Conservation (phyloP, 2,888 invertebrate species). For the Sisyra terminalis region DNA sequence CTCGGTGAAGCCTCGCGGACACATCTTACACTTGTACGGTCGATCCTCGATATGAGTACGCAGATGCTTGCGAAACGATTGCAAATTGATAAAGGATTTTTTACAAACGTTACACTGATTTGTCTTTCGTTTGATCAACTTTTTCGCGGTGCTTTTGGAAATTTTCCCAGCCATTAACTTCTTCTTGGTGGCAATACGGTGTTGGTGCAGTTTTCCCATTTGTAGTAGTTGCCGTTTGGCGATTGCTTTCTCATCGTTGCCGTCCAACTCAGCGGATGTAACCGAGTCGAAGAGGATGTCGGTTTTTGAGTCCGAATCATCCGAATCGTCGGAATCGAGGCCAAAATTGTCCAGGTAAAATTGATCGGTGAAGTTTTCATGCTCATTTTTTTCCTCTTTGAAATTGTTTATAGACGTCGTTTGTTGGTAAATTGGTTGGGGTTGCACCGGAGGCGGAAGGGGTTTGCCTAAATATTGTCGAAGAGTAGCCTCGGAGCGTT, state of each 20-base stretch:
- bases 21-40: conserved; percentile 26
- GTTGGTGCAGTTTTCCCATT: conserved; percentile 20
- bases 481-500: conserved; percentile 27
- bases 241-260: conserved; percentile 23
- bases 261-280: conserved; percentile 11
- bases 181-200: conserved; percentile 17
- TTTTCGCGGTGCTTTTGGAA: conserved; percentile 14
- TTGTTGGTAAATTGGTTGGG: background rate
- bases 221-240: conserved; percentile 27
- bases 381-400: conserved; percentile 13
- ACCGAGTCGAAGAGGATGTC: conserved; percentile 11
- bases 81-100: conserved; percentile 27
- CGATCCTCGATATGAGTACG: conserved; percentile 28
- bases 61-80: conserved; percentile 28
- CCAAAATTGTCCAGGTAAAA: conserved; percentile 22
- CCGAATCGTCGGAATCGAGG: conserved; percentile 21
- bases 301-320: conserved; percentile 21
- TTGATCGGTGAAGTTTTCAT: conserved; percentile 16
- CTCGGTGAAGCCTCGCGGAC: conserved; percentile 26
- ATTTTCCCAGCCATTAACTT: conserved; percentile 19
- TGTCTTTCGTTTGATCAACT: conserved; percentile 20
- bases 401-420: background rate
- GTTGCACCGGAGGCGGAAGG: conserved; percentile 8
- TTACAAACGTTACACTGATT: conserved; percentile 28
- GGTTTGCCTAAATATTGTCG: conserved; percentile 27